These are phyloP conservation scores for Lithosia quadra DNA, from an alignment of 2,888 invertebrate genomes.

Conservation along the genomic window DNA sequence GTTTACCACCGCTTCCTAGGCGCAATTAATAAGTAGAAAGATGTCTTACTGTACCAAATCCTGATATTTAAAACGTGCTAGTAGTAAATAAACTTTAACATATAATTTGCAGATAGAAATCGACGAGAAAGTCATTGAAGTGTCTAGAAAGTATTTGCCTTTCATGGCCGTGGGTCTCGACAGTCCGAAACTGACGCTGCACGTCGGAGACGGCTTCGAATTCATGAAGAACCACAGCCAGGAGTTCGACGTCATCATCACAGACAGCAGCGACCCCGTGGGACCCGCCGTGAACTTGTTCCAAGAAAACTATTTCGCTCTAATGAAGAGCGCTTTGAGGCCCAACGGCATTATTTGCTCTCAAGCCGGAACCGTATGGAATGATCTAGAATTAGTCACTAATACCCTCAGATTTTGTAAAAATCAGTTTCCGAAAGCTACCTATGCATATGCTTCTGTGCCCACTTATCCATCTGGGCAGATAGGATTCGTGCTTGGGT, in stretches of 20 bases:
- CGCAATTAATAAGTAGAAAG: too few species aligned
- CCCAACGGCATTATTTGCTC: slow-evolving; percentile 97
- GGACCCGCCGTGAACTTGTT: slow-evolving; percentile 92
- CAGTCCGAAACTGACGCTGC: slow-evolving; percentile 93
- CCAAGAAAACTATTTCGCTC: slow-evolving; percentile 93
- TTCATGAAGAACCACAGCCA: slow-evolving; percentile 95
- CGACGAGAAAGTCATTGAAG: slow-evolving; percentile 95
- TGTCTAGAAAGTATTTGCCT: slow-evolving; percentile 95
- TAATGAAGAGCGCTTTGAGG: slow-evolving; percentile 94
- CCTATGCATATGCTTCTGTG: slow-evolving; percentile 94
- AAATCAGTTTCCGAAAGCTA: slow-evolving; percentile 92
- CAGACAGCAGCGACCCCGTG: slow-evolving; percentile 98
- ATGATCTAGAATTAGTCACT: slow-evolving; percentile 91
- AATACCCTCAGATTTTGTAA: slow-evolving; percentile 92
- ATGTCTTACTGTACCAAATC: too few species aligned
- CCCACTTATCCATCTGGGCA: slow-evolving; percentile 99
- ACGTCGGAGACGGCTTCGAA: slow-evolving; percentile 97
- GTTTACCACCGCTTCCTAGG: too few species aligned
- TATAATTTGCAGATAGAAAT: slow-evolving; percentile 94
- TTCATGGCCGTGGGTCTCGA: slow-evolving; percentile 96
- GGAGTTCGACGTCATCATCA: slow-evolving; percentile 98
- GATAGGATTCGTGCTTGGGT: slow-evolving; percentile 97
- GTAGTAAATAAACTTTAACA: not conserved
- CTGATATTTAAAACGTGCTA: not conserved
- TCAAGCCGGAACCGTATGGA: slow-evolving; percentile 95